Conservation (phyloP, 2,888 invertebrate genomes). For the Cacoxenus indagator region DNA sequence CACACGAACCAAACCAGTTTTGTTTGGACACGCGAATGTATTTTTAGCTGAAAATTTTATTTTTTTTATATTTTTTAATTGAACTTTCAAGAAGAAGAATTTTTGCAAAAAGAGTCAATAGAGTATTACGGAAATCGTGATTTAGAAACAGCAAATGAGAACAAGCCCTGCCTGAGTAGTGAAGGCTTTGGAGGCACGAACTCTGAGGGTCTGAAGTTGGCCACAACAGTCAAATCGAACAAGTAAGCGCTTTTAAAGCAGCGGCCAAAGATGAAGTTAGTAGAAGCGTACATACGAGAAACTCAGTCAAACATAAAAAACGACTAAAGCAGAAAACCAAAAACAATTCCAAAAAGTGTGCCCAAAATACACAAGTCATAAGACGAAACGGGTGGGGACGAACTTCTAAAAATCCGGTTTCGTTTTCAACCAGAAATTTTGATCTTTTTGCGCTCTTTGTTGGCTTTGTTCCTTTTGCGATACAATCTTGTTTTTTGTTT, state of each 20-base stretch:
- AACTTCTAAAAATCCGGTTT: constrained; percentile 67
- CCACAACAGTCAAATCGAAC: neutral
- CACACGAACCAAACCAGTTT: neutral
- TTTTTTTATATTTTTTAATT: neutral
- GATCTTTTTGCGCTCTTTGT: constrained; percentile 9
- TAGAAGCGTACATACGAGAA: constrained; percentile 52
- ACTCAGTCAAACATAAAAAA: constrained; percentile 56
- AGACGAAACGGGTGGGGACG: too few species aligned
- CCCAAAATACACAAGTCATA: constrained; percentile 30
- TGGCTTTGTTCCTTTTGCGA: neutral
- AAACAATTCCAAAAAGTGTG: neutral
- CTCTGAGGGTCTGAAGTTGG: neutral
- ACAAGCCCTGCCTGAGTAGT: neutral
- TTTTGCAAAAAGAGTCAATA: neutral
- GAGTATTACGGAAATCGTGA: neutral
- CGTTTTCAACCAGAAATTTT: constrained; percentile 58
- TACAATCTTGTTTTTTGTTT: neutral
- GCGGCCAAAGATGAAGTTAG: neutral
- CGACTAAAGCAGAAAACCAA: constrained; percentile 7
- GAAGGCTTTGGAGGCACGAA: too few species aligned
- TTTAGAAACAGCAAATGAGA: constrained; percentile 43
- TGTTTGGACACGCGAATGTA: neutral
- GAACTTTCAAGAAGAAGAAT: neutral
- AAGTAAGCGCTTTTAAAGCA: neutral
- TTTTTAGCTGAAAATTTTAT: neutral